phyloP scores from a whole-genome alignment of 53 echinoderm and acorn worm species.

The Arbacia lixula region DNA sequence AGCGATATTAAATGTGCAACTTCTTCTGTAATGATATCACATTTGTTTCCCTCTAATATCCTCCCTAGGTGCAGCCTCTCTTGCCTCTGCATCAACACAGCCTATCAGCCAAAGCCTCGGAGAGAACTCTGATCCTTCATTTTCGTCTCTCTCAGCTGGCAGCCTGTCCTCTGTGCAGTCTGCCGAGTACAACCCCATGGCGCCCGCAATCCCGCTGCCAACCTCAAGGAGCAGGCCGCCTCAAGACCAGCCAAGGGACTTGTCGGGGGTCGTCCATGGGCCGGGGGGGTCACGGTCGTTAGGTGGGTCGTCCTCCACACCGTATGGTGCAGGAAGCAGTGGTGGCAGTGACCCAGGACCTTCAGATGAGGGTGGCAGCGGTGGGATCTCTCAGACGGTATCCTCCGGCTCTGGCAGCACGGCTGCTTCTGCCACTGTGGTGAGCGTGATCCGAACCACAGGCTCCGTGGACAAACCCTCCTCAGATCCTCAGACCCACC shows the following conservation, averaged over 20 bases:
- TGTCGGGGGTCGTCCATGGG: constrained; percentile 7
- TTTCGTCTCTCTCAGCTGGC: constrained; percentile 42
- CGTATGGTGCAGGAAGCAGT: not conserved
- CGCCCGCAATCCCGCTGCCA: not conserved
- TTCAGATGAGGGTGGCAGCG: not conserved
- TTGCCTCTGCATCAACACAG: constrained; percentile 71
- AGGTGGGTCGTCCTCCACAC: not conserved
- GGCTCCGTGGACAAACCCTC: constrained; percentile 84
- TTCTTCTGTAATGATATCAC: not conserved
- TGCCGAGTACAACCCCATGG: not conserved
- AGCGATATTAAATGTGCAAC: too few species aligned
- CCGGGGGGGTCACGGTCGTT: too few species aligned
- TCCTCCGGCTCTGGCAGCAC: constrained; percentile 26
- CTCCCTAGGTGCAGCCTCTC: constrained; percentile 64
- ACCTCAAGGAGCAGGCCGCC: too few species aligned
- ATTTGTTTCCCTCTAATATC: too few species aligned
- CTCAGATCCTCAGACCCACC: constrained; percentile 12
- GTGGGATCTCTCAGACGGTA: not conserved
- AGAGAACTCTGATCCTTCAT: constrained; percentile 58
- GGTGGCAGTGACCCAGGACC: not conserved
- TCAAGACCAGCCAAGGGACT: constrained; percentile 23
- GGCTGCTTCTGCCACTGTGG: constrained; percentile 39
- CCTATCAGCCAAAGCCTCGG: constrained; percentile 74
- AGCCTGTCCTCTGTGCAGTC: constrained; percentile 22
- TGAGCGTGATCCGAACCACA: constrained; percentile 94